Conservation (phyloP, 2,888 invertebrate species). For the Cerastoderma edule region DNA sequence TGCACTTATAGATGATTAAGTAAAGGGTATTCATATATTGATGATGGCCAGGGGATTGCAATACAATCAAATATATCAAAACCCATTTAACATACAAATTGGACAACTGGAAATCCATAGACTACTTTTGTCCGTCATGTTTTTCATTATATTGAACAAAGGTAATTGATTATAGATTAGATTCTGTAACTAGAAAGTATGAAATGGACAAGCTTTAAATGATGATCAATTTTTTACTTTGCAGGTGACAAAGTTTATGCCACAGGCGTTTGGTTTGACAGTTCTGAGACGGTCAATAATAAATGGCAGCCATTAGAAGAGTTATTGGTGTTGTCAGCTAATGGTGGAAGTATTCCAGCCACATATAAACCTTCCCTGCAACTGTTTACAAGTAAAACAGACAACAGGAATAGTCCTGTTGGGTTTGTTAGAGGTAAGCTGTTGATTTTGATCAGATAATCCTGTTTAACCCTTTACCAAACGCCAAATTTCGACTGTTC, state of each 20-base stretch:
- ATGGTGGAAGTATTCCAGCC: slow-evolving; percentile 86
- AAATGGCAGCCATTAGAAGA: slow-evolving; percentile 79
- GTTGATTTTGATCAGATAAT: neutral
- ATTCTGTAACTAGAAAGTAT: too few relatives aligned
- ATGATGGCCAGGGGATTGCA: too few relatives aligned
- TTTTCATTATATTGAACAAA: too few relatives aligned
- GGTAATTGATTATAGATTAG: too few relatives aligned
- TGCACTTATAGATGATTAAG: too few relatives aligned
- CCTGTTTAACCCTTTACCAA: neutral
- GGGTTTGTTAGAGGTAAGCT: slow-evolving; percentile 89
- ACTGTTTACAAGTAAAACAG: slow-evolving; percentile 86
- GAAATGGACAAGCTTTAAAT: too few relatives aligned
- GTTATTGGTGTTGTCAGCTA: slow-evolving; percentile 68
- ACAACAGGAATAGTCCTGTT: slow-evolving; percentile 87
- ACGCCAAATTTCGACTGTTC: neutral
- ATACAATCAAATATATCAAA: too few relatives aligned
- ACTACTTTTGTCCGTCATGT: too few relatives aligned
- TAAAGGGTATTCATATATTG: too few relatives aligned
- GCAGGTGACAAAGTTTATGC: slow-evolving; percentile 64
- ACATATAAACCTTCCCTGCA: slow-evolving; percentile 92
- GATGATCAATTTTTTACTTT: slow-evolving; percentile 28
- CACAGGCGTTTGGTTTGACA: slow-evolving; percentile 74
- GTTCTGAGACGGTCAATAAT: slow-evolving; percentile 56
- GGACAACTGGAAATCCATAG: too few relatives aligned
- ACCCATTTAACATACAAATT: too few relatives aligned